These are phyloP conservation scores for Microtus oregoni DNA, from an alignment of 2,113 vertebrate genomes.

Conservation along the genomic window DNA sequence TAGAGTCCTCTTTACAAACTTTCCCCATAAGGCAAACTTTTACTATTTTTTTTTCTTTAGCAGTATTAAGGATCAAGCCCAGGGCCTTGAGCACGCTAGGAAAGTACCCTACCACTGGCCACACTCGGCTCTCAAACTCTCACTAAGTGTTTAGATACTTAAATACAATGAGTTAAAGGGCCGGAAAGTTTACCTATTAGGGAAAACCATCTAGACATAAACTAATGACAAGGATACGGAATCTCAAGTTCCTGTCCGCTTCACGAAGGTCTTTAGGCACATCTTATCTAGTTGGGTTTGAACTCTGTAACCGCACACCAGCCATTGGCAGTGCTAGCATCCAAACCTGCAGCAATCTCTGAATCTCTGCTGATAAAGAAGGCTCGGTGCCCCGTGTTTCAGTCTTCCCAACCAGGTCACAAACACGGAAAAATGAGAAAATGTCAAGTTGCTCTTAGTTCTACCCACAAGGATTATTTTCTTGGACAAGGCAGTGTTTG, in stretches of 20 bases:
- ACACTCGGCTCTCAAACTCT: background rate
- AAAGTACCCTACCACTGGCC: background rate
- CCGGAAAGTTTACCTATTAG: background rate
- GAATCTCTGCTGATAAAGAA: background rate
- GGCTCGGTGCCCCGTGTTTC: background rate
- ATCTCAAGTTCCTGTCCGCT: constrained; percentile 26
- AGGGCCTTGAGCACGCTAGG: background rate
- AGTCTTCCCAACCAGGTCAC: constrained; percentile 14
- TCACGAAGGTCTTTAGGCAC: background rate
- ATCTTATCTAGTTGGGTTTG: constrained; percentile 17
- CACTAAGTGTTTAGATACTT: constrained; percentile 34
- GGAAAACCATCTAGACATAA: background rate
- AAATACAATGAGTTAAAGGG: constrained; percentile 27
- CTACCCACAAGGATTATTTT: constrained; percentile 36
- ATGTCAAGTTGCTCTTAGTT: constrained; percentile 1
- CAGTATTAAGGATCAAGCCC: background rate
- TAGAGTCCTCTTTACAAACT: constrained; percentile 37
- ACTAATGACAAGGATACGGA: background rate
- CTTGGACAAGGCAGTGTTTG: background rate
- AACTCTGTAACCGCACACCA: background rate
- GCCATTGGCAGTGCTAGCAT: background rate
- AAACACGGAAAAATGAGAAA: background rate
- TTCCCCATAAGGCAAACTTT: background rate
- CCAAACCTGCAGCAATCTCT: background rate
- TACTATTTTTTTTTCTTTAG: background rate